Evolutionary conservation across 2,888 invertebrate species (phyloP).

Genomic region (Acanthoscelides obtectus): DNA sequence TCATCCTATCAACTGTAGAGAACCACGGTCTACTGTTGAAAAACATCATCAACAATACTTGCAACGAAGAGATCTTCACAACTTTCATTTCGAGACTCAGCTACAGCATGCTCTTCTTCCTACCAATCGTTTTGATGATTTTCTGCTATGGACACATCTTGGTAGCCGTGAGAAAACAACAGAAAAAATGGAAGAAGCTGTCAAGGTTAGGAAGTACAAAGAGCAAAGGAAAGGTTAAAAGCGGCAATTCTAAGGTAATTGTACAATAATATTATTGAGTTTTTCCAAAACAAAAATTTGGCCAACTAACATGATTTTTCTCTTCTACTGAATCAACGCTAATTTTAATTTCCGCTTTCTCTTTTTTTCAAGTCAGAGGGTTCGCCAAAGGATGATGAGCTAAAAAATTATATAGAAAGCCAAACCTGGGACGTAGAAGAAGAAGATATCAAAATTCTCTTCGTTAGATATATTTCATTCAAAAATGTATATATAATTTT

Average conservation of each 20-base stretch:
- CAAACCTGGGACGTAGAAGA: no score
- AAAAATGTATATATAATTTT: no score
- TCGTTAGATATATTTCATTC: no score
- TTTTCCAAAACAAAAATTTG: no score
- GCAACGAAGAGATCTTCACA: constrained; percentile 17
- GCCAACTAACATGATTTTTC: no score
- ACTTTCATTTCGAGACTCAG: constrained; percentile 49
- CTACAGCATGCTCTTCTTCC: constrained; percentile 53
- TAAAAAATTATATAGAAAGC: no score
- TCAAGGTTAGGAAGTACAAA: constrained; percentile 44
- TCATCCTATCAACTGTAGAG: constrained; percentile 49
- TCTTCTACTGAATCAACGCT: no score
- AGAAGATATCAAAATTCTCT: no score
- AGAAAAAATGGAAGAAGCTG: constrained; percentile 47
- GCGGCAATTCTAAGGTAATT: constrained; percentile 10
- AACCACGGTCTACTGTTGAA: constrained; percentile 46
- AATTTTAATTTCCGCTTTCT: no score
- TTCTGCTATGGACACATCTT: constrained; percentile 59
- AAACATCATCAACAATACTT: constrained; percentile 23
- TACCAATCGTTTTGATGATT: constrained; percentile 55
- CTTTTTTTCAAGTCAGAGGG: no score
- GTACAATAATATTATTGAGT: no score
- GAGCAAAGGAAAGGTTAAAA: constrained; percentile 24
- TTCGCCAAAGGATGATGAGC: no score
- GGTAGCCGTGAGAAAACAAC: constrained; percentile 53